phyloP scores from a whole-genome alignment of 2,797 vertebrate genomes.

The Pteronotus mesoamericanus region DNA sequence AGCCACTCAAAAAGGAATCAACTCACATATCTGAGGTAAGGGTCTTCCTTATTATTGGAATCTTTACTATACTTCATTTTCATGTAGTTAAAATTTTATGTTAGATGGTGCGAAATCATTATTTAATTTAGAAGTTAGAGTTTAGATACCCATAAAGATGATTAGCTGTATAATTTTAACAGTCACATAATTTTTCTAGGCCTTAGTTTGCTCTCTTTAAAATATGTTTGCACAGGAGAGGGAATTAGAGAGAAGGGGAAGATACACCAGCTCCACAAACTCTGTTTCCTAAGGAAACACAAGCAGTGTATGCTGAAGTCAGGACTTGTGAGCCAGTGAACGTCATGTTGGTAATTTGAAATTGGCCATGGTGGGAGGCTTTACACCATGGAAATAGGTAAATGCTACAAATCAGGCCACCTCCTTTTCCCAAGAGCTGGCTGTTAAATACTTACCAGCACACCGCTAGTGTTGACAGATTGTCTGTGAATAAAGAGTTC shows the following conservation, averaged over 20 bases:
- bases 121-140: not conserved
- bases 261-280: not conserved
- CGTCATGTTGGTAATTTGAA: not conserved
- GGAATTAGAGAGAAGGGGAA: not conserved
- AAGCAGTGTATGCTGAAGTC: not conserved
- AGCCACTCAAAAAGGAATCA: not conserved
- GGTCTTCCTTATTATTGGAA: not conserved
- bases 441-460: not conserved
- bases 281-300: not conserved
- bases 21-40: not conserved
- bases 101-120: not conserved
- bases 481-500: not conserved
- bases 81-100: not conserved
- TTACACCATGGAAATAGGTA: not conserved
- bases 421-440: not conserved
- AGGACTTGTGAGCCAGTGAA: not conserved
- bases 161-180: not conserved
- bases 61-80: not conserved
- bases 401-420: not conserved
- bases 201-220: not conserved
- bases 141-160: not conserved
- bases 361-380: not conserved
- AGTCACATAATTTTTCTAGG: not conserved
- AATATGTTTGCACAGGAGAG: not conserved
- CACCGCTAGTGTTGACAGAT: not conserved